These are phyloP conservation scores for Actinemys pallida DNA, from an alignment of 2,113 vertebrate genomes.

Conservation along the genomic window DNA sequence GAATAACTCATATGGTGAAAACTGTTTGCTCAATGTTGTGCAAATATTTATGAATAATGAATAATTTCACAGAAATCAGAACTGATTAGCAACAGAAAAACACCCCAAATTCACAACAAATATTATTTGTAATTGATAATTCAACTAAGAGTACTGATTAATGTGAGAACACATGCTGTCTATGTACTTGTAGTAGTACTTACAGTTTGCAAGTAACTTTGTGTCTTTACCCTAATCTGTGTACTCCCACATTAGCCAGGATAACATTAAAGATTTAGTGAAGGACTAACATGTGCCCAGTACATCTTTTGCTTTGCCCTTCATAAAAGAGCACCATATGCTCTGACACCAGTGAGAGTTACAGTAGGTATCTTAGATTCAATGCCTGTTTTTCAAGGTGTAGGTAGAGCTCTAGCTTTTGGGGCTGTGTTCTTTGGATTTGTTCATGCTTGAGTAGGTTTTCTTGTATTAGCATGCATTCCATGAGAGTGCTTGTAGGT, in stretches of 20 bases:
- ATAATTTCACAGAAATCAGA: not conserved
- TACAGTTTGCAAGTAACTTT: not conserved
- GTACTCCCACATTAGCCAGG: not conserved
- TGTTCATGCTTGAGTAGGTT: not conserved
- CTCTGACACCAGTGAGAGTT: not conserved
- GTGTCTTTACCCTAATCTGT: not conserved
- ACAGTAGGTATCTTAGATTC: not conserved
- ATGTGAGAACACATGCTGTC: not conserved
- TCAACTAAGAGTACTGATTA: not conserved
- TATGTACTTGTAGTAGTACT: not conserved
- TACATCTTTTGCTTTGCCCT: not conserved
- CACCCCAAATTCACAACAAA: not conserved
- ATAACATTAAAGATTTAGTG: not conserved
- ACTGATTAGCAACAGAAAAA: not conserved
- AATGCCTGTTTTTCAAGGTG: not conserved
- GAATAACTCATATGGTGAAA: not conserved
- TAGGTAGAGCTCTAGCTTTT: not conserved
- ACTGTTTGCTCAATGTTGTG: not conserved
- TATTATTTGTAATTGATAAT: not conserved
- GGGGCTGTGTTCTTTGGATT: not conserved
- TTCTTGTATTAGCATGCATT: not conserved
- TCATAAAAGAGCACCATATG: not conserved
- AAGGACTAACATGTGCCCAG: not conserved
- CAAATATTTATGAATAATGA: not conserved
- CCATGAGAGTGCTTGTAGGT: fast-evolving